These are phyloP conservation scores for Corythornis vintsioides DNA, from an alignment of 2,113 vertebrate species.

Conservation along the genomic window DNA sequence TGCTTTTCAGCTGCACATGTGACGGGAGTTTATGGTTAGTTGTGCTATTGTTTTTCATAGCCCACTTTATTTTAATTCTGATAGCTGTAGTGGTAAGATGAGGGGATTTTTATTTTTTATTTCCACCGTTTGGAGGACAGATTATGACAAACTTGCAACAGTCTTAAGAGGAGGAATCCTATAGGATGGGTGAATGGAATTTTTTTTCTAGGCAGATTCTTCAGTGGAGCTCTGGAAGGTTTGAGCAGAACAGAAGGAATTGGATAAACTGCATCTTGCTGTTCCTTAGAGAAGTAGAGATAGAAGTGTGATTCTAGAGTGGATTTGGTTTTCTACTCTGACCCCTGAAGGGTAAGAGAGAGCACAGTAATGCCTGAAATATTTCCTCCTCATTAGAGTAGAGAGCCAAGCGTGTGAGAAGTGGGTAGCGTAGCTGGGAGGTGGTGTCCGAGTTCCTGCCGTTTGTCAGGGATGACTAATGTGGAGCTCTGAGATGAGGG, in stretches of 20 bases:
- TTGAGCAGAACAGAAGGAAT: neutral
- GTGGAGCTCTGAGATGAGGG: neutral
- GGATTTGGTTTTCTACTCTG: neutral
- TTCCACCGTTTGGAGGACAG: neutral
- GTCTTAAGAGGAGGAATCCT: neutral
- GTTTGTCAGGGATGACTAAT: neutral
- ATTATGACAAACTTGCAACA: neutral
- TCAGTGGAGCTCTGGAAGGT: neutral
- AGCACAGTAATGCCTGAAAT: neutral
- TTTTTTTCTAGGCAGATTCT: neutral
- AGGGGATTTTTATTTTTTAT: neutral
- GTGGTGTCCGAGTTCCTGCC: neutral
- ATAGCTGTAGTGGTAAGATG: accelerated
- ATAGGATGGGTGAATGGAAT: neutral
- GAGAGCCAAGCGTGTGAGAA: neutral
- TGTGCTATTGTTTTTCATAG: neutral
- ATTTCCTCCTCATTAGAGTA: neutral
- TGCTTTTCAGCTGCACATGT: neutral
- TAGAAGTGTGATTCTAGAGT: neutral
- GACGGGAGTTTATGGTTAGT: neutral
- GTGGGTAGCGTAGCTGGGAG: neutral
- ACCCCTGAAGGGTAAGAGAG: neutral
- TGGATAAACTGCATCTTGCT: neutral
- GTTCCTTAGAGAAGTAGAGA: neutral
- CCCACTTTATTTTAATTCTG: neutral